Evolutionary conservation across 1,140 invertebrate species (phyloP), one percentile per base, ranked within the genome.

Genomic region (Streblospio benedicti): DNA sequence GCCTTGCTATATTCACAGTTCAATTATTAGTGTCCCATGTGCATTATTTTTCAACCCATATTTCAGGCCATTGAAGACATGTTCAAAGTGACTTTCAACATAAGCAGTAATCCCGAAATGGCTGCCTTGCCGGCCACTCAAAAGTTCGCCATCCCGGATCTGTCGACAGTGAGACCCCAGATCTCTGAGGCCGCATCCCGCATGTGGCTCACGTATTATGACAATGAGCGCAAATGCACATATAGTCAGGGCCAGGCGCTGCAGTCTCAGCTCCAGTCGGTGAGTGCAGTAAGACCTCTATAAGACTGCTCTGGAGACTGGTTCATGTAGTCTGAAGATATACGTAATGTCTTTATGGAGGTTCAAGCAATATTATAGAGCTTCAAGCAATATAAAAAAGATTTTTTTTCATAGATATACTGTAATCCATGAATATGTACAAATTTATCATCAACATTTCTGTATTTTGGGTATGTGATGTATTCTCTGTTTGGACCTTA

Each of bases 191-290:
- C 85, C 38, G 90, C 93, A 0, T 85, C 87, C 6, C 87, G 86
- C 65, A 78, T 94, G 27, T 98, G 94, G 94, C 79, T 90, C 23
- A 87, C 85, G 67, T 97, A 95, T 71, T 85, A 96, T 6, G 90
- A 94, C 61, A 82, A 85, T 1, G 93, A 97, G 69, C 83, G 88
- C 62, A 93, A 92, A 79, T 86, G 88, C 4, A 83, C 84, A 0
- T 91, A 90, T 68, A 81, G 86, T 55, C 72, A 76, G 45, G 71
- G 76, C 23, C 90, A 91, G 86, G 91, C 93, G 76, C 77, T 96
- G 4, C 92, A 94, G 67, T 92, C 91, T 74, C 92, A 96, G 73
- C 91, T 96, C 23, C 91, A 96, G 74, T 93, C 90, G 50, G 82
- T 83, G 70, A 77, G 79, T 75, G 55, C 35, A 35, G 58, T 56